These are phyloP conservation scores for Neuroscelio doddi DNA, from an alignment of 2,888 invertebrate genomes.

Conservation along the genomic window DNA sequence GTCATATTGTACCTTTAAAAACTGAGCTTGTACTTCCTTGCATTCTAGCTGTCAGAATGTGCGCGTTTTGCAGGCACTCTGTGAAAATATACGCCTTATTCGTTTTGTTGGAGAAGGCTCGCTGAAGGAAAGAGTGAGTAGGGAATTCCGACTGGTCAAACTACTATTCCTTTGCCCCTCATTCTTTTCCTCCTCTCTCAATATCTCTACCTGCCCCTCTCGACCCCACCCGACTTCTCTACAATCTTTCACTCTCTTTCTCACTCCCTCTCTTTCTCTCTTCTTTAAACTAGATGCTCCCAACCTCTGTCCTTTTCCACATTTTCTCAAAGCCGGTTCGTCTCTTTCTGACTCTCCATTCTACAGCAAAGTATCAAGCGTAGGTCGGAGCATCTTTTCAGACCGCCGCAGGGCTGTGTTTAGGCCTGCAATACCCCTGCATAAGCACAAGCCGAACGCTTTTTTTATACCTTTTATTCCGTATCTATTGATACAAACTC, in stretches of 20 bases:
- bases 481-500: no score
- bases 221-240: background rate
- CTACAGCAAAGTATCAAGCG: conserved; percentile 6
- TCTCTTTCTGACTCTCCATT: conserved; percentile 11
- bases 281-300: background rate
- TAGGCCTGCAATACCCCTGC: conserved; percentile 17
- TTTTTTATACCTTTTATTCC: no score
- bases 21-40: conserved; percentile 16
- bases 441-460: no score
- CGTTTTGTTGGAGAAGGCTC: conserved; percentile 26
- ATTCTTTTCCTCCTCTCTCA: conserved; percentile 27
- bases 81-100: conserved; percentile 31
- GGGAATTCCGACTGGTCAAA: conserved; percentile 41
- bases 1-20: conserved; percentile 11
- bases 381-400: conserved; percentile 26
- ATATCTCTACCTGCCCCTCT: conserved; percentile 19
- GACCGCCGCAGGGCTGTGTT: conserved; percentile 27
- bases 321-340: conserved; percentile 5
- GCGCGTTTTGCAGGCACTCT: conserved; percentile 23
- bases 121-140: conserved; percentile 24
- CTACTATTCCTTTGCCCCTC: conserved; percentile 38
- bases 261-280: conserved; percentile 10
- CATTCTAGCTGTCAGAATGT: conserved; percentile 27
- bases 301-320: conserved; percentile 10
- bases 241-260: conserved; percentile 8